Evolutionary conservation across 2,888 invertebrate genomes (phyloP).

Genomic region (Sturmia bella): DNA sequence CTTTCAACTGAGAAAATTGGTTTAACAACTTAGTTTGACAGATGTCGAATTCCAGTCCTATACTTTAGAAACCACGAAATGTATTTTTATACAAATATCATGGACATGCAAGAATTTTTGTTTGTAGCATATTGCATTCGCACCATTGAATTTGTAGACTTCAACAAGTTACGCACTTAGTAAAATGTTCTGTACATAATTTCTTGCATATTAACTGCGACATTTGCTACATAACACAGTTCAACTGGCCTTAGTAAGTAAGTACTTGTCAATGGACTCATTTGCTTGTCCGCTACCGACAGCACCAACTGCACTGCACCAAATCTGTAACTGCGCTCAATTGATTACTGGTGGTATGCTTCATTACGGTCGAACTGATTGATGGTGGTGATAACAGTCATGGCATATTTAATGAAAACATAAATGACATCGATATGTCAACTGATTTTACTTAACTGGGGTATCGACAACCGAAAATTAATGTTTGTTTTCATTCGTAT

Average conservation of each 20-base stretch:
- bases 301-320: constrained; percentile 33
- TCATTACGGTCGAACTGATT: constrained; percentile 4
- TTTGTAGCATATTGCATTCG: constrained; percentile 12
- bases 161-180: constrained; percentile 32
- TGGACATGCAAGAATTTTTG: no score
- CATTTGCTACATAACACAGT: constrained; percentile 4
- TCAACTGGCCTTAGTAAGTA: not conserved
- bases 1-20: no score
- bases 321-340: constrained; percentile 32
- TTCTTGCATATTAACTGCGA: constrained; percentile 37
- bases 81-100: not conserved
- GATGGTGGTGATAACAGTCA: not conserved
- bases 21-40: no score
- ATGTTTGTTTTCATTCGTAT: no score
- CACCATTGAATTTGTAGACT: constrained; percentile 31
- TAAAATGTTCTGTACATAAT: constrained; percentile 16
- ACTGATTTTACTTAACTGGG: no score
- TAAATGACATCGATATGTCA: constrained; percentile 31
- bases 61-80: not conserved
- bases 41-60: no score
- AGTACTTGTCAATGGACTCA: constrained; percentile 11
- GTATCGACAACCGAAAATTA: no score
- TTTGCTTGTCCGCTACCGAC: constrained; percentile 6
- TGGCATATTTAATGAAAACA: constrained; percentile 27
- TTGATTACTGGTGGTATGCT: constrained; percentile 35